A percentile compares a stretch with the other conserved stretches of the same genome.
These are phyloP conservation scores for Murina feae DNA, from an alignment of 2,113 vertebrate genomes.

Conservation along the genomic window DNA sequence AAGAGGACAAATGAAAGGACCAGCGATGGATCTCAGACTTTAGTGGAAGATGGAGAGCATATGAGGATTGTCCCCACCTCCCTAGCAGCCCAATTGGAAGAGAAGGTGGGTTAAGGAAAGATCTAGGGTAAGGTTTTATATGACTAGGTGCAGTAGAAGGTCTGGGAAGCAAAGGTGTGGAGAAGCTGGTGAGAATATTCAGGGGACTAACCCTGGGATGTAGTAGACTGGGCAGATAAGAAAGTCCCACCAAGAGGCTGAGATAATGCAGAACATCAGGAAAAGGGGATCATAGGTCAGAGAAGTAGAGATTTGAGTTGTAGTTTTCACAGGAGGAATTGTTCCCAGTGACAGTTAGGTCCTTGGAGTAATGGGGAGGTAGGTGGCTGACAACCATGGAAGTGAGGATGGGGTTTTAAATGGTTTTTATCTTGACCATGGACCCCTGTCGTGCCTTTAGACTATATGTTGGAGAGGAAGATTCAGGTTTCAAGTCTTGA, in stretches of 20 bases:
- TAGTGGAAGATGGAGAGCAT: background rate
- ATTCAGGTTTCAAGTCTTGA: background rate
- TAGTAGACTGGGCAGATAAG: background rate
- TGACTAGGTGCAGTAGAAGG: background rate
- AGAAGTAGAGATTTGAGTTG: background rate
- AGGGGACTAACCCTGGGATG: background rate
- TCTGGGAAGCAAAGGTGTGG: background rate
- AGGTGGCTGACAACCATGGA: background rate
- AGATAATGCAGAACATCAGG: background rate
- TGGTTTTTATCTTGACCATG: background rate
- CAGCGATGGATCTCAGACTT: background rate
- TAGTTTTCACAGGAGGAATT: background rate
- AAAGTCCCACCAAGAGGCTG: background rate
- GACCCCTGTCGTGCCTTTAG: background rate
- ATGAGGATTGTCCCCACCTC: background rate
- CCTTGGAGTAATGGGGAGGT: background rate
- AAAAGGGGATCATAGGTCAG: background rate
- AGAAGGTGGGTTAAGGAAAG: background rate
- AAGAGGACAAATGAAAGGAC: background rate
- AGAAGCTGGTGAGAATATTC: background rate
- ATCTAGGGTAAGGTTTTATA: background rate
- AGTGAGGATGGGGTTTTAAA: background rate
- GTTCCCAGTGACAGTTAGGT: background rate
- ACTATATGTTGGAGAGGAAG: background rate
- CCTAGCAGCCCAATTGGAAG: background rate